Conservation (phyloP, 2,888 invertebrate species). For the Lithophane semibrunnea region DNA sequence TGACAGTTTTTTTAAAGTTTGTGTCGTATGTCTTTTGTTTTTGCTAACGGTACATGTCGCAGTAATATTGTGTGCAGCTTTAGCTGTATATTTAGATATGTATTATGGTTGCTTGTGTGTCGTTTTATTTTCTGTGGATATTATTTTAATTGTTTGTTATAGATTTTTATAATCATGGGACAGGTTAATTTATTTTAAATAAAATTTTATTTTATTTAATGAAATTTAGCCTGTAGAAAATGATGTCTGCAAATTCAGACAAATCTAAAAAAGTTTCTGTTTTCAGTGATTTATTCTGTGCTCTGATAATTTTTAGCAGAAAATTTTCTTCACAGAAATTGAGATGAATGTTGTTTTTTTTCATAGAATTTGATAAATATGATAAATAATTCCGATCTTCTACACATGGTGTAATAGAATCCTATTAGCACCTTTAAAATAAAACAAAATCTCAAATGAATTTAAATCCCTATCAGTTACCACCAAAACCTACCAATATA, state of each 20-base stretch:
- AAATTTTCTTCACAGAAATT: neutral
- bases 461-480: slow-evolving; percentile 40
- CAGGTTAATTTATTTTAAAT: neutral
- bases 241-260: neutral
- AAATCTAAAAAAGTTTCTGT: neutral
- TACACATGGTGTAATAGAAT: slow-evolving; percentile 15
- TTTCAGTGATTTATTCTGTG: neutral
- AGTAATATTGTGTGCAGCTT: slow-evolving; percentile 65
- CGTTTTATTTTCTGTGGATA: slow-evolving; percentile 34
- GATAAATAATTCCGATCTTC: neutral
- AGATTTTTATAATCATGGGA: slow-evolving; percentile 11
- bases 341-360: neutral
- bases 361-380: neutral
- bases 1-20: slow-evolving; percentile 43
- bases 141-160: slow-evolving; percentile 29
- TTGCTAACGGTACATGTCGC: slow-evolving; percentile 73
- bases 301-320: neutral
- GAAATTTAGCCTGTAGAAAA: neutral
- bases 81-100: slow-evolving; percentile 67
- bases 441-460: slow-evolving; percentile 28
- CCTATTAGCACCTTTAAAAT: neutral
- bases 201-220: too few species aligned
- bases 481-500: slow-evolving; percentile 54
- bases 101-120: slow-evolving; percentile 41
- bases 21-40: slow-evolving; percentile 69